Base-by-base conservation (phyloP, 2,888 invertebrate species). In the Dugesia japonica region DNA sequence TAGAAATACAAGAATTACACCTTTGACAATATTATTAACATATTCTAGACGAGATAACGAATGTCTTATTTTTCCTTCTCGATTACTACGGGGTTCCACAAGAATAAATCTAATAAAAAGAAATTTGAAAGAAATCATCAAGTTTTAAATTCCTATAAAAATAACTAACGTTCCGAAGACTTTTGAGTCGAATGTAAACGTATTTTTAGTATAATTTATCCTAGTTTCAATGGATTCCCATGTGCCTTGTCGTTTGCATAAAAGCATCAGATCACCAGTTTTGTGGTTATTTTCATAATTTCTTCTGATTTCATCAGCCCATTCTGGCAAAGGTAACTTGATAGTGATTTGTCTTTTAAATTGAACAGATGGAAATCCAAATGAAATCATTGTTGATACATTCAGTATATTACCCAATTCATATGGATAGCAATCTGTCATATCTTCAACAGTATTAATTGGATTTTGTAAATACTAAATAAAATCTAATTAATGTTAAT, bases 271-370 rank as follows among this genome's bases (percentile, higher is more conserved):
- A 13, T 72, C 72, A 7, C 26, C 26, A 28, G 7, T 23, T n/a
- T 56, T 56, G 1, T 56, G n/a, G n/a, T 56, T n/a, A n/a, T 23
- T 23, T 56, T 56, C 56, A 56, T n/a, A 20, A 56, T 56, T 56
- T 56, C 56, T 56, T n/a, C n/a, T 56, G 4, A 56, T 20, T 56
- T 56, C 20, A 9, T 56, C 56, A 1, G 72, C 72, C 75, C 75
- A 75, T 1, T 72, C 79, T 26, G 83, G 83, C 33, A 84, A 81
- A 23, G 83, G 83, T 71, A 84, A 81, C 79, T 83, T 83, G 72
- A 84, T 80, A 0, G 83, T 82, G 17, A 81, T 81, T 0, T 83
- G 78, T 17, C 83, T 77, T 38, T 74, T 76, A 77, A 80, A 80
- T 74, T 75, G 33, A 72, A 28, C 1, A n/a, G 28, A 15, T 7